These are phyloP conservation scores for Sinopyrophorus schimmeli DNA, from an alignment of 2,888 invertebrate species.

Conservation along the genomic window DNA sequence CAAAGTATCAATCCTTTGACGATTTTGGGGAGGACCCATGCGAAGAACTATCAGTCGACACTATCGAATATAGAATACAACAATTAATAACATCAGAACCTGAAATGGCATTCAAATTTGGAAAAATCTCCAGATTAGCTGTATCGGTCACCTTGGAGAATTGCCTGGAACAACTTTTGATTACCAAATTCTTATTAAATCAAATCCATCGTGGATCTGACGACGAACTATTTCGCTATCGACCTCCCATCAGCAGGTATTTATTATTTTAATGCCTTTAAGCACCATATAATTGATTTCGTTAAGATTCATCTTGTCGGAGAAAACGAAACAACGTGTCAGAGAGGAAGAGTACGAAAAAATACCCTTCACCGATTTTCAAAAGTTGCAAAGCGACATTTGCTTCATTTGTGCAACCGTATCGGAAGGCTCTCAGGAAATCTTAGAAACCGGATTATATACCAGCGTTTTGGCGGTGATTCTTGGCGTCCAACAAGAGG, in stretches of 20 bases:
- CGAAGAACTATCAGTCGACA: no score
- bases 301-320: slow-evolving; percentile 1
- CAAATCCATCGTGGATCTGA: slow-evolving; percentile 24
- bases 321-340: not conserved
- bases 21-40: no score
- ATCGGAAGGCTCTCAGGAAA: slow-evolving; percentile 3
- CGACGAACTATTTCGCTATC: slow-evolving; percentile 10
- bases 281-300: no score
- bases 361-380: slow-evolving; percentile 8
- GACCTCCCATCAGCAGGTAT: slow-evolving; percentile 14
- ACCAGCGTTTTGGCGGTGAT: slow-evolving; percentile 12
- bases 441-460: slow-evolving; percentile 3
- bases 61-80: no score
- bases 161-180: slow-evolving; percentile 27
- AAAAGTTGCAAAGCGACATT: slow-evolving; percentile 24
- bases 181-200: slow-evolving; percentile 29
- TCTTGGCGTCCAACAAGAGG: slow-evolving; percentile 10
- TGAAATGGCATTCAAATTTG: not conserved
- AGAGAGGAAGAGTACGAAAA: slow-evolving; percentile 21
- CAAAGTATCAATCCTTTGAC: no score
- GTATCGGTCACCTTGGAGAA: slow-evolving; percentile 19
- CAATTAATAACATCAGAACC: not conserved
- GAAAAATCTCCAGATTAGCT: not conserved
- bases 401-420: slow-evolving; percentile 15
- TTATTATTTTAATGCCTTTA: no score